Base-by-base conservation (phyloP, 2,888 invertebrate genomes). In the Agonum fuliginosum region DNA sequence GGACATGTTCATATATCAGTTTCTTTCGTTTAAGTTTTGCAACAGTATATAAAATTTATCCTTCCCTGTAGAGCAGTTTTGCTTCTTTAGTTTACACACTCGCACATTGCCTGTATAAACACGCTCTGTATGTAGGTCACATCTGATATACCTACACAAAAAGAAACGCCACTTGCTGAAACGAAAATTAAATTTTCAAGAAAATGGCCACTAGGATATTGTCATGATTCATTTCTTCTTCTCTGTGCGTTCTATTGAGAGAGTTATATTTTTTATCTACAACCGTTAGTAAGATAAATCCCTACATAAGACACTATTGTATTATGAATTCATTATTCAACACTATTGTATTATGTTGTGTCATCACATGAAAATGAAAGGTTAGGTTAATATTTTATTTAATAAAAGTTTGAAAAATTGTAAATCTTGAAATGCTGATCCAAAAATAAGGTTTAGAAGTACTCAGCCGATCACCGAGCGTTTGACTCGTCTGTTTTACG, bases 31-130 rank as follows among this genome's bases (percentile, higher is more conserved):
- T 54, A 73, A 72, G 54, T 73, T 73, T 58, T 37, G 73, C 34
- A 58, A 73, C 73, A 73, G 19, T 58, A 73, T 73, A 73, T 73
- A 73, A 73, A 73, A 73, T 73, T 58, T 73, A 73, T 73, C 58
- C 6, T 73, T 67, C 67, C 67, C 67, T 19, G 22, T 17, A 67
- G 67, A 12, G 43, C 43, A 67, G 41, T 67, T 67, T 30, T 67
- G 20, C 67, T 43, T 67, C 67, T 67, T 67, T 43, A 62, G 58
- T 62, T 62, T 30, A 62, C 58, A 46, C 46, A 62, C 58, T 62
- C 17, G 30, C 58, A 46, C 46, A 62, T 30, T 62, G 58, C 4
- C 67, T 41, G 41, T 67, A 67, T 43, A 37, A 43, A 67, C 67
- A 43, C 37, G 4, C 41, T 67, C 41, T 67, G 67, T 41, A 67